Percentiles rank a stretch among this genome's conserved stretches.
These are phyloP conservation scores for Drosophila arizonae DNA, from an alignment of 1,140 invertebrate genomes.

Conservation along the genomic window DNA sequence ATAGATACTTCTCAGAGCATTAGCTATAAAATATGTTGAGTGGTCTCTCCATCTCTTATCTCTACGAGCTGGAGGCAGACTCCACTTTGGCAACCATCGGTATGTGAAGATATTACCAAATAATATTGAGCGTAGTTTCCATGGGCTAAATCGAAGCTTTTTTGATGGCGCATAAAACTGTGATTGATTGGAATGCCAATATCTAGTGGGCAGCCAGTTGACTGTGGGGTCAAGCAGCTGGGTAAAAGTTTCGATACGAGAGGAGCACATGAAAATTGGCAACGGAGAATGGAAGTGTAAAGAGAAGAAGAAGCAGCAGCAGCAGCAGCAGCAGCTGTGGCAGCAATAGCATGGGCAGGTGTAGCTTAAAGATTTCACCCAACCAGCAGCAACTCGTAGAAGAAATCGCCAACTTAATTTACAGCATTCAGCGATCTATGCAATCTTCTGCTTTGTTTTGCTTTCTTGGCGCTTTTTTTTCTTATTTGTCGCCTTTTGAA, in stretches of 20 bases:
- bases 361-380: slow-evolving; percentile 9
- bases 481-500: slow-evolving; percentile 15
- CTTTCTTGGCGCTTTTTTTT: slow-evolving; percentile 24
- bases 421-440: slow-evolving; percentile 69
- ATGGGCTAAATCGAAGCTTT: too few relatives aligned
- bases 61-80: too few relatives aligned
- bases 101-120: background rate
- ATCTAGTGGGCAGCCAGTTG: background rate
- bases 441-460: slow-evolving; percentile 73
- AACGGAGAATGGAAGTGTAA: slow-evolving; percentile 6
- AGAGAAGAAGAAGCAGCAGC: slow-evolving; percentile 22
- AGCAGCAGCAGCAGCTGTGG: slow-evolving; percentile 24
- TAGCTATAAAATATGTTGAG: too few relatives aligned
- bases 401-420: slow-evolving; percentile 77
- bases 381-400: slow-evolving; percentile 18
- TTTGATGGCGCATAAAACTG: background rate
- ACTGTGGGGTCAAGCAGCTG: too few relatives aligned
- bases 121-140: background rate
- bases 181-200: slow-evolving; percentile 23
- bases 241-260: slow-evolving; percentile 1
- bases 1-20: too few relatives aligned
- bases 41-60: too few relatives aligned
- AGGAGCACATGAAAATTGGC: slow-evolving; percentile 12
- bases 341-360: slow-evolving; percentile 23
- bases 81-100: too few relatives aligned